Evolutionary conservation across 2,797 vertebrate species (phyloP), one percentile per base, ranked within the genome.

Genomic region (Syngnathus rostellatus): DNA sequence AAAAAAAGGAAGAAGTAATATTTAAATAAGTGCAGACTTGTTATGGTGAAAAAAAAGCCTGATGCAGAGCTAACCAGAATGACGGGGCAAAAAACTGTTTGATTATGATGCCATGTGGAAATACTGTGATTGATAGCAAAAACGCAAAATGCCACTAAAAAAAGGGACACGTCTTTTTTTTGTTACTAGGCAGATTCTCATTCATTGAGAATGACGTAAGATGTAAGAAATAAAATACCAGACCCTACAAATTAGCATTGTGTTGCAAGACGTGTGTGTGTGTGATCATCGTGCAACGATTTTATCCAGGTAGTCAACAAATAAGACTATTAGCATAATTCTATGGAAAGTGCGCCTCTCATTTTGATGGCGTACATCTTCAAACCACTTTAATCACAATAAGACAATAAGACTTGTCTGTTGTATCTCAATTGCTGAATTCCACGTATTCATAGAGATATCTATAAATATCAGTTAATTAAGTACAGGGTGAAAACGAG

Each of bases 401-500:
- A 16, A 54, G 23, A 43, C n/a, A 31, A 31, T 31, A 31, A 31
- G 19, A 51, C 4, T 25, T 31, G 16, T 37, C 25, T 25, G 31
- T 57, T 57, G 25, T 8, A 37, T 57, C 31, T 3, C 25, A 57
- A 17, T 57, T 17, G 25, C 14, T 57, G 55, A 57, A 37, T 62
- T 21, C 8, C n/a, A 21, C 21, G 6, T 62, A 16, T 16, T 25
- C 40, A 62, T 25, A 3, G 21, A 43, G 5, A 45, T 45, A 62
- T 62, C 21, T 43, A 31, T 31, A 45, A 25, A 62, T 62, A 62
- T 25, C 41, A 62, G n/a, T 39, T 51, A 57, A 57, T 57, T 37
- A 57, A 57, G 37, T 37, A 37, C 5, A 38, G 8, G 17, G 14
- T 25, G 23, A 54, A 54, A 38, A 37, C 2, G 23, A 14, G 12